Base-by-base conservation (phyloP, 2,113 vertebrate genomes). In the Poeciliopsis turrubarensis region DNA sequence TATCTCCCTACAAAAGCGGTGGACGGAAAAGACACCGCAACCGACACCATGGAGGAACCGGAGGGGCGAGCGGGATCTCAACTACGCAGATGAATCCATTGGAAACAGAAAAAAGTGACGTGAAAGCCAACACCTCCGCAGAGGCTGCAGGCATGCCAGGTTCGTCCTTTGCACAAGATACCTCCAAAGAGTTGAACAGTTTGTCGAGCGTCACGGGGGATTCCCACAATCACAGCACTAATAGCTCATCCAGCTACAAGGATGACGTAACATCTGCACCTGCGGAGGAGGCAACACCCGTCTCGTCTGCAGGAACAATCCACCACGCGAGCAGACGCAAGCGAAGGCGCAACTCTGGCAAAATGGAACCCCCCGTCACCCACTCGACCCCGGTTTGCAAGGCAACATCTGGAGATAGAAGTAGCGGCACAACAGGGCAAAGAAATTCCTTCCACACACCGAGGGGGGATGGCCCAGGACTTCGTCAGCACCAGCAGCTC, bases 21-120 rank as follows among this genome's bases (percentile, higher is more conserved):
- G 92, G 94, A 65, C 93, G 96, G 30, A 95, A 95, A 68, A 91
- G 96, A 60, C 97, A 97, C 73, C 94, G 97, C 25, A 96, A 97
- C 78, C 94, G 96, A 63, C 93, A 94, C 62, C 91, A 92, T 11
- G 94, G 92, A 81, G 93, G 84, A 2, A 83, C 75, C 14, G 81
- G 82, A 14, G 79, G 86, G 0, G 70, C 72, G 0, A 70, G 87
- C 29, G 89, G 80, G 83, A 92, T 69, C 86, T 93, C 88, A 65
- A 17, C 73, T 4, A 6, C 90, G 72, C 89, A 91, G 77, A 65
- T 87, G 30, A 84, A 81, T 61, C 1, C 80, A 19, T 78, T 86
- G 2, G 89, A 91, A 77, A 73, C 81, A n/a, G 88, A 81, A 60
- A 89, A 79, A 80, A 86, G 84, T 92, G 79, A 94, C 89, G 83